Evolutionary conservation across 2,797 vertebrate species (phyloP).

Genomic region (Tragopan temminckii): DNA sequence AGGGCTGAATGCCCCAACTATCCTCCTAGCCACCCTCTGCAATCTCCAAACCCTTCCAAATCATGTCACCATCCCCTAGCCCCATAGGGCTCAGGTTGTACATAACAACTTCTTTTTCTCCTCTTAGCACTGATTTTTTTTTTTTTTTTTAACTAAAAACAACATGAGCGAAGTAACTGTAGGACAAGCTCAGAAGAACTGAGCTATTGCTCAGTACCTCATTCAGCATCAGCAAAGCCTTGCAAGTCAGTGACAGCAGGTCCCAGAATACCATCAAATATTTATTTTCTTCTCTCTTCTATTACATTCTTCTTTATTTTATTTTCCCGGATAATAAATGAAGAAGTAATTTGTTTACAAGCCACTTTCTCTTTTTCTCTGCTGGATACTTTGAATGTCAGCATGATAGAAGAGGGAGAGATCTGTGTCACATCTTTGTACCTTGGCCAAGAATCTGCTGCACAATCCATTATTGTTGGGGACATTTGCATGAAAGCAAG

Average conservation of each 20-base stretch:
- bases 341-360: slow-evolving; percentile 50
- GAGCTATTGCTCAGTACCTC: background rate
- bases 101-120: accelerated
- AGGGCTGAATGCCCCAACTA: background rate
- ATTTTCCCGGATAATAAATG: background rate
- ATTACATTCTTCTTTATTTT: background rate
- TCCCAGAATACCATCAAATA: background rate
- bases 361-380: slow-evolving; percentile 28
- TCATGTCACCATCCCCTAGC: background rate
- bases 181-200: background rate
- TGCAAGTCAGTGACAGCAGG: accelerated
- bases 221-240: background rate
- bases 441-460: background rate
- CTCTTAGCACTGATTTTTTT: accelerated
- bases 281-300: background rate
- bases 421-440: background rate
- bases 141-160: background rate
- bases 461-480: accelerated
- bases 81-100: background rate
- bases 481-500: slow-evolving; percentile 2
- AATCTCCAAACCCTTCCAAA: background rate
- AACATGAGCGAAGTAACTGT: background rate
- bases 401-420: background rate
- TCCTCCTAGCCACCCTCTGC: background rate
- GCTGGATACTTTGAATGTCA: slow-evolving; percentile 28